Base-by-base conservation (phyloP, 2,797 vertebrate genomes). In the Hirundo rustica region DNA sequence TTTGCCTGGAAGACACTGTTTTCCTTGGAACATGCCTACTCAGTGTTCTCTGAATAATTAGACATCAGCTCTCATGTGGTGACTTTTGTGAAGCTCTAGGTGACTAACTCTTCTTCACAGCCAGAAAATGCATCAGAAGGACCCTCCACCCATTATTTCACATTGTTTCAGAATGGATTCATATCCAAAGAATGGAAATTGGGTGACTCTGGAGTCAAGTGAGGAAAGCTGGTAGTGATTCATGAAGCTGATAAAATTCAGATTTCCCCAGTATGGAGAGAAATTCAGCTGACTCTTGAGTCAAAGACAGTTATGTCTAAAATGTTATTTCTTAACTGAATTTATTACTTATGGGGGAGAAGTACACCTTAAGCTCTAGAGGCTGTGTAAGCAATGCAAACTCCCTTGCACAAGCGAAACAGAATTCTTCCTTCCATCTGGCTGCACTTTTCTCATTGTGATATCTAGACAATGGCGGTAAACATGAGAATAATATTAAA, bases 221-320 rank as follows among this genome's bases (percentile, higher is more conserved):
- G 57, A 95, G 73, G 66, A 91, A 95, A 92, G 60, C 64, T 96
- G 47, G 48, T 90, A 96, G 80, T 92, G 94, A 57, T 79, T 89
- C 54, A 93, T 77, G 74, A 76, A 95, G 82, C 67, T 93, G 92
- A 95, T 90, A 95, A 95, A 94, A 77, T 91, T 96, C 61, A 91
- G 40, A 86, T 87, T 94, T 96, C 88, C 83, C 78, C 78, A 95
- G 77, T 70, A 77, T 96, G 65, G 55, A 91, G 71, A 91, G 68
- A 94, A 79, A 86, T 84, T 95, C 45, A 36, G 40, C 73, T 96
- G 95, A 58, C 23, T 58, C 27, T 76, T 96, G 93, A 97, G 89
- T 96, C 96, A 97, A 90, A 85, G 14, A 60, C 26, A 96, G 65
- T 54, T 38, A 78, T 91, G 92, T 96, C 74, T 94, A 97, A 91